Percentiles rank a stretch among this genome's conserved stretches.
phyloP scores from a whole-genome alignment of 2,113 vertebrate species.

The Aythya baeri region DNA sequence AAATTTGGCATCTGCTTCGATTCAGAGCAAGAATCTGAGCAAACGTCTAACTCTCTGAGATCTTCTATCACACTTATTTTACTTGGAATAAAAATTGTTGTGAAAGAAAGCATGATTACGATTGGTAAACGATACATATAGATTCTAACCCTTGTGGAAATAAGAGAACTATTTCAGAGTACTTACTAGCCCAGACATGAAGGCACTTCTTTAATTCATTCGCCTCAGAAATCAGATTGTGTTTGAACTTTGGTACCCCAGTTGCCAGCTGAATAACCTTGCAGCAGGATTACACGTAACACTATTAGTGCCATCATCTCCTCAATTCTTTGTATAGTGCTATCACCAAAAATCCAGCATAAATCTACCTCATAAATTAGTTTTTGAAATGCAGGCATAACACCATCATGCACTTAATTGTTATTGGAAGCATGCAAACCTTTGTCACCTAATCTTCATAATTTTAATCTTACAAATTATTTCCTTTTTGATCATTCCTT shows the following conservation, averaged over 20 bases:
- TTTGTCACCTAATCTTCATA: neutral
- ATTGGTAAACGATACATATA: neutral
- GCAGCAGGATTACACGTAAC: neutral
- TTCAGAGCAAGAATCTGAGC: neutral
- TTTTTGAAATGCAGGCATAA: neutral
- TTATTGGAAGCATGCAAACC: neutral
- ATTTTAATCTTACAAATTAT: neutral
- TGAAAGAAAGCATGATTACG: neutral
- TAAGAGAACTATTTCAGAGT: neutral
- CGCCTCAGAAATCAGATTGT: neutral
- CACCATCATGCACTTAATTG: accelerated
- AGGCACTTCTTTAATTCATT: neutral
- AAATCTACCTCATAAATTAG: neutral
- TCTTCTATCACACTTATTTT: neutral
- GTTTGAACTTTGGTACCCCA: neutral
- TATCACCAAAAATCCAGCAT: neutral
- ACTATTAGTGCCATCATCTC: neutral
- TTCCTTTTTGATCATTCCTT: neutral
- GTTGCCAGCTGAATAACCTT: neutral
- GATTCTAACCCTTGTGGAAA: neutral
- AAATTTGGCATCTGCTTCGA: neutral
- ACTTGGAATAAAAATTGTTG: neutral
- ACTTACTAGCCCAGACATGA: neutral
- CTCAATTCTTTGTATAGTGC: neutral
- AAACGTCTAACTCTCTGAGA: neutral